Conservation (phyloP, 2,888 invertebrate genomes). For the Lacanobia wlatinum region DNA sequence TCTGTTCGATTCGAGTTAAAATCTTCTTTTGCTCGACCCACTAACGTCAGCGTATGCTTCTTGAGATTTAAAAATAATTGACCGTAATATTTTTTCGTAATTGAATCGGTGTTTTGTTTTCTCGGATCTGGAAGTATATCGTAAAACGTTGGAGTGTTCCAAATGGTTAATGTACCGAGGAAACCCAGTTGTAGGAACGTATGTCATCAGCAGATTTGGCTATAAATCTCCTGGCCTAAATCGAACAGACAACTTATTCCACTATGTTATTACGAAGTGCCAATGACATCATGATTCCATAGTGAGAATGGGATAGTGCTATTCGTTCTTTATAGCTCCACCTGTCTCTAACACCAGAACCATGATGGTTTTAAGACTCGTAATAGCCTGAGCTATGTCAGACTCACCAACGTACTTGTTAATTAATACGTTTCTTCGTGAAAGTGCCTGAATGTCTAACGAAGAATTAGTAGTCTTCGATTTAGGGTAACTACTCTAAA, state of each 20-base stretch:
- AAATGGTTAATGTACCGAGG: constrained; percentile 25
- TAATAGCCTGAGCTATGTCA: neutral
- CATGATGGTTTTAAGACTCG: neutral
- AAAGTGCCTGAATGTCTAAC: constrained; percentile 54
- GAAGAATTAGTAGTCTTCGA: constrained; percentile 43
- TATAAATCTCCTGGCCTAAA: neutral
- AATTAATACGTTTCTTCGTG: constrained; percentile 5
- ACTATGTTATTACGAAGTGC: neutral
- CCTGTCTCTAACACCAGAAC: neutral
- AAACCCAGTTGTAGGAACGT: neutral
- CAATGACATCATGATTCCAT: neutral
- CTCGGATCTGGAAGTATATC: constrained; percentile 33
- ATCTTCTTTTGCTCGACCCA: constrained; percentile 55
- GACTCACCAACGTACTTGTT: neutral
- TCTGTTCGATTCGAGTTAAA: constrained; percentile 40
- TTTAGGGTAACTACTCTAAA: constrained; percentile 35
- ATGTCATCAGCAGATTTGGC: constrained; percentile 6
- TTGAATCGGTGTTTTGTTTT: constrained; percentile 55
- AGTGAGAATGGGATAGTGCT: neutral
- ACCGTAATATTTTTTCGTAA: constrained; percentile 55
- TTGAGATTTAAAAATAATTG: constrained; percentile 57
- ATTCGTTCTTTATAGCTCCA: neutral
- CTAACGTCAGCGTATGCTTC: constrained; percentile 38
- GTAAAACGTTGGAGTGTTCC: constrained; percentile 22
- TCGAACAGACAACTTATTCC: neutral